phyloP scores from a whole-genome alignment of 2,888 invertebrate genomes.

The Liodrosophila aerea region DNA sequence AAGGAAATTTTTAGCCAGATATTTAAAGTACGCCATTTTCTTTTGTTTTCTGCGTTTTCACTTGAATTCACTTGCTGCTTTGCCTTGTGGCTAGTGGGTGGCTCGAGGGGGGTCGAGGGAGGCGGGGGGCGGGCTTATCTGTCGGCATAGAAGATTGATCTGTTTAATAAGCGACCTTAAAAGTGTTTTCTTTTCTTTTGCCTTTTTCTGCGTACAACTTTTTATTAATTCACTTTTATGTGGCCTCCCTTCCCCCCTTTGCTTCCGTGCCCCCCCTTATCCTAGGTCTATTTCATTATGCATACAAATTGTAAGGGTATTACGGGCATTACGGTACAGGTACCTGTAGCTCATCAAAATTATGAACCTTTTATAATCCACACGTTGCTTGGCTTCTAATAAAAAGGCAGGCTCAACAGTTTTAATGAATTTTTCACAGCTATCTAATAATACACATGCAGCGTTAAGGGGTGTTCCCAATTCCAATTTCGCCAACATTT shows the following conservation, averaged over 20 bases:
- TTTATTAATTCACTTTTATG: constrained; percentile 40
- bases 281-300: constrained; percentile 20
- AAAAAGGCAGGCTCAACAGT: neutral
- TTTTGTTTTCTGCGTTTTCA: constrained; percentile 37
- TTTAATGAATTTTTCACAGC: constrained; percentile 4
- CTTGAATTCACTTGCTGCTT: constrained; percentile 25
- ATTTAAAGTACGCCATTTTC: constrained; percentile 62
- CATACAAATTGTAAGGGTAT: constrained; percentile 26
- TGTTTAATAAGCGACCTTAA: constrained; percentile 68
- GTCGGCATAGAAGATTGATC: constrained; percentile 66
- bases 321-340: neutral
- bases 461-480: too few species aligned
- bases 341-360: constrained; percentile 8
- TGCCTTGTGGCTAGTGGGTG: constrained; percentile 1
- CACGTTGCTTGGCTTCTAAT: neutral
- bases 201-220: constrained; percentile 25
- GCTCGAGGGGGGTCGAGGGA: neutral
- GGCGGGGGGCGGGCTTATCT: constrained; percentile 32
- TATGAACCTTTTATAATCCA: neutral
- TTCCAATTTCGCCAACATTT: too few species aligned
- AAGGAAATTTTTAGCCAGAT: constrained; percentile 55
- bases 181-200: constrained; percentile 38
- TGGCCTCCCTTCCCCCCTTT: neutral
- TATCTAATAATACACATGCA: too few species aligned
- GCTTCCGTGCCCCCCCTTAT: neutral